Evolutionary conservation across 2,113 vertebrate species (phyloP).

Genomic region (Alces alces): DNA sequence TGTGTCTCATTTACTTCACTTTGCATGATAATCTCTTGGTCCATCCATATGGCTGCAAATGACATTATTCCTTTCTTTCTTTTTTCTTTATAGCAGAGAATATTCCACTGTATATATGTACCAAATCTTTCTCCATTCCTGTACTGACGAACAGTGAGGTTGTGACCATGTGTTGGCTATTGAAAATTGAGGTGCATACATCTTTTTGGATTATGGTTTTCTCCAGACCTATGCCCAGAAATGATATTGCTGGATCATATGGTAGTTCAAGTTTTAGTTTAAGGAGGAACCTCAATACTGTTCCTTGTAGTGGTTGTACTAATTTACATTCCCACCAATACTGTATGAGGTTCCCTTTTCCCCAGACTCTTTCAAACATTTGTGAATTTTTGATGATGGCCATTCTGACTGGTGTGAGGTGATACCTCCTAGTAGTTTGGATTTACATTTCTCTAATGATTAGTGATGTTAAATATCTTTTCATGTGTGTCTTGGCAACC

Average conservation of each 20-base stretch:
- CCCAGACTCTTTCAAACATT: background rate
- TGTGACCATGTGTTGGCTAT: background rate
- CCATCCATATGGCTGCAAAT: background rate
- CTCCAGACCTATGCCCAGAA: background rate
- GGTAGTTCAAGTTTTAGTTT: background rate
- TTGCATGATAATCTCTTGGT: background rate
- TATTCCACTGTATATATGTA: background rate
- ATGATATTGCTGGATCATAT: background rate
- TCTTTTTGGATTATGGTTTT: background rate
- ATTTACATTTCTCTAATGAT: background rate
- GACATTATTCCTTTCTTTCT: background rate
- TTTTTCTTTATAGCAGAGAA: background rate
- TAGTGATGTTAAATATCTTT: background rate
- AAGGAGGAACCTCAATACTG: background rate
- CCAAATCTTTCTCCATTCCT: background rate
- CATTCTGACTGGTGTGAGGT: background rate
- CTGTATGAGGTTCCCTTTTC: background rate
- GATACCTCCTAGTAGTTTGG: background rate
- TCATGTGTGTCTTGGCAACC: background rate
- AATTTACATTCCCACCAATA: background rate
- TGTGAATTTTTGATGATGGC: background rate
- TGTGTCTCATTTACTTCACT: background rate
- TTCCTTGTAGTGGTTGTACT: background rate
- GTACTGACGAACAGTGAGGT: background rate
- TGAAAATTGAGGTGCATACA: background rate